These are phyloP conservation scores for Neoniphon sammara DNA, from an alignment of 2,797 vertebrate genomes.

Conservation along the genomic window DNA sequence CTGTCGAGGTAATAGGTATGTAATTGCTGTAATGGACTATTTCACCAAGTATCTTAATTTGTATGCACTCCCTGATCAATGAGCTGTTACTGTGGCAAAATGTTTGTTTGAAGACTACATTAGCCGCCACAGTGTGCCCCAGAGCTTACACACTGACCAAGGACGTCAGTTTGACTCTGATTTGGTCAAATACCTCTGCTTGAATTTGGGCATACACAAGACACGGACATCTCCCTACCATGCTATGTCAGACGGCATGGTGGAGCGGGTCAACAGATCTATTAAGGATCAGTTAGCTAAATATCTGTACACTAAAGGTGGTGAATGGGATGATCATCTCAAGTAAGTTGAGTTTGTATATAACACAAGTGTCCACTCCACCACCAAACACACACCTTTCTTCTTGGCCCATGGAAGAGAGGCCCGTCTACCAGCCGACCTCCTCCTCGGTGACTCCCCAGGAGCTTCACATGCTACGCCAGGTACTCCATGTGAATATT, in stretches of 20 bases:
- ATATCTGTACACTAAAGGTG: slow-evolving; percentile 31
- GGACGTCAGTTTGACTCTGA: slow-evolving; percentile 20
- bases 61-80: slow-evolving; percentile 20
- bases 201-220: slow-evolving; percentile 11
- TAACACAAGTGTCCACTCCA: slow-evolving; percentile 34
- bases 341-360: slow-evolving; percentile 34
- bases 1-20: not conserved
- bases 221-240: slow-evolving; percentile 26
- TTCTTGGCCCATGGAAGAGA: slow-evolving; percentile 35
- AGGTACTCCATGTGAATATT: no score
- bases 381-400: slow-evolving; percentile 34
- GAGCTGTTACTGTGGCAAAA: slow-evolving; percentile 2
- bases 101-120: slow-evolving; percentile 39
- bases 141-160: slow-evolving; percentile 26
- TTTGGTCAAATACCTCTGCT: slow-evolving; percentile 21
- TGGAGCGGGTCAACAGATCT: slow-evolving; percentile 13
- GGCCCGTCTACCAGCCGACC: slow-evolving; percentile 22
- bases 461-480: no score
- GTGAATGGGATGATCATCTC: slow-evolving; percentile 38
- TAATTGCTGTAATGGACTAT: slow-evolving; percentile 20
- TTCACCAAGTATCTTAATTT: slow-evolving; percentile 31
- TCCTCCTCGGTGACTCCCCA: no score
- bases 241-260: slow-evolving; percentile 30
- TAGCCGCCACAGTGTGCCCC: slow-evolving; percentile 3
- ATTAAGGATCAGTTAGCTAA: slow-evolving; percentile 34